Evolutionary conservation across 2,888 invertebrate species (phyloP).

Genomic region (Dimorphilus gyrociliatus): DNA sequence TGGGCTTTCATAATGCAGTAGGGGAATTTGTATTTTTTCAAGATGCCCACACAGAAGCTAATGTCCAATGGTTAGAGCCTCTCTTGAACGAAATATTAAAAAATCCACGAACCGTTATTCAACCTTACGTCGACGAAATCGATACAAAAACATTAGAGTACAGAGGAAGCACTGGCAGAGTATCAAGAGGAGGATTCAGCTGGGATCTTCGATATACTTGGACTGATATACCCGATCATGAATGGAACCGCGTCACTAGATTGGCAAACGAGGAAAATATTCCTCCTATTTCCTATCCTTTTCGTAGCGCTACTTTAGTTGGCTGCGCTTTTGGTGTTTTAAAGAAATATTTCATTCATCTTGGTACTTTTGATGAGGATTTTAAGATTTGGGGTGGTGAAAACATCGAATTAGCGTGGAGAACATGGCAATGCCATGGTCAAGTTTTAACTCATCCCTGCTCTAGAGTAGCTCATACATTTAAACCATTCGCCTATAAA

Average conservation of each 20-base stretch:
- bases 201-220: constrained; percentile 17
- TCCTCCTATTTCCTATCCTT: constrained; percentile 8
- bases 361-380: constrained; percentile 15
- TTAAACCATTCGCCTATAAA: constrained; percentile 11
- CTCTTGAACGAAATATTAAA: constrained; percentile 8
- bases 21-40: constrained; percentile 10
- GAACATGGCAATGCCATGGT: constrained; percentile 16
- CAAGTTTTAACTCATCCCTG: constrained; percentile 15
- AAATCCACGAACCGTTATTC: constrained; percentile 7
- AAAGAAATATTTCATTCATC: not conserved
- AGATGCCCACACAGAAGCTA: constrained; percentile 13
- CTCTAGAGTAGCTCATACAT: constrained; percentile 8
- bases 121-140: constrained; percentile 12
- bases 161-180: constrained; percentile 4
- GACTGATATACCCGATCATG: constrained; percentile 15
- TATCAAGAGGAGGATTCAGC: constrained; percentile 13
- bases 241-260: constrained; percentile 7
- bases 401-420: constrained; percentile 17
- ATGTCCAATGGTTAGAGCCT: constrained; percentile 12
- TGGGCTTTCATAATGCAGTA: constrained; percentile 6
- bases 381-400: constrained; percentile 20
- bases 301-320: constrained; percentile 4
- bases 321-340: not conserved
- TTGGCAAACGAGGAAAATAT: constrained; percentile 1
- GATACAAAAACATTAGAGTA: constrained; percentile 10